A percentile compares a stretch with the other conserved stretches of the same genome.
Evolutionary conservation across 2,113 vertebrate genomes (phyloP).

Genomic region (Amphiprion percula): DNA sequence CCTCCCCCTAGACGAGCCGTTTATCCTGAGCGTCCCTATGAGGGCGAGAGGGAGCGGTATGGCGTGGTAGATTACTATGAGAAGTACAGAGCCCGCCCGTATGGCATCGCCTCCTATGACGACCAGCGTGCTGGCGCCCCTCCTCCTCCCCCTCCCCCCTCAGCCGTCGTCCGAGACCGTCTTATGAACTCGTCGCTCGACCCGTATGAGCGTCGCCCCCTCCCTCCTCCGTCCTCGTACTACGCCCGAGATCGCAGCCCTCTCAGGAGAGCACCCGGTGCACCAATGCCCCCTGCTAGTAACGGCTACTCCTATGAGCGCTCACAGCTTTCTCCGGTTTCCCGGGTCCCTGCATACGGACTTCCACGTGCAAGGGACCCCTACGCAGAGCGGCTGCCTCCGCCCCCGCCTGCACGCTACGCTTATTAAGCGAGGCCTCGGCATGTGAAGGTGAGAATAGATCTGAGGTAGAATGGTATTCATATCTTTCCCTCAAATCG

Average conservation of each 20-base stretch:
- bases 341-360: conserved; percentile 90
- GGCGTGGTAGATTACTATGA: conserved; percentile 97
- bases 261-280: conserved; percentile 85
- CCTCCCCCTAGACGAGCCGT: conserved; percentile 80
- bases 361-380: conserved; percentile 91
- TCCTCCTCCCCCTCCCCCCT: conserved; percentile 84
- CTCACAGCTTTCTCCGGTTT: conserved; percentile 90
- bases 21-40: conserved; percentile 88
- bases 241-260: conserved; percentile 95
- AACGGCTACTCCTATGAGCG: conserved; percentile 94
- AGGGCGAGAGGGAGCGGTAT: conserved; percentile 88
- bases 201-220: conserved; percentile 92
- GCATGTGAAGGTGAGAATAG: conserved; percentile 86
- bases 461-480: conserved; percentile 52
- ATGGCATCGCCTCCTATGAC: conserved; percentile 84
- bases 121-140: conserved; percentile 78
- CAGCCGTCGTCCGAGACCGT: conserved; percentile 87
- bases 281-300: conserved; percentile 85
- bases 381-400: conserved; percentile 89
- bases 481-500: conserved; percentile 7
- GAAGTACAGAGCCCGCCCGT: conserved; percentile 94
- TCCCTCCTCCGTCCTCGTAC: conserved; percentile 90
- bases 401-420: conserved; percentile 84
- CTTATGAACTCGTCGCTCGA: conserved; percentile 86
- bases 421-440: conserved; percentile 79